phyloP scores from a whole-genome alignment of 2,113 vertebrate genomes.

The Stegastes partitus region DNA sequence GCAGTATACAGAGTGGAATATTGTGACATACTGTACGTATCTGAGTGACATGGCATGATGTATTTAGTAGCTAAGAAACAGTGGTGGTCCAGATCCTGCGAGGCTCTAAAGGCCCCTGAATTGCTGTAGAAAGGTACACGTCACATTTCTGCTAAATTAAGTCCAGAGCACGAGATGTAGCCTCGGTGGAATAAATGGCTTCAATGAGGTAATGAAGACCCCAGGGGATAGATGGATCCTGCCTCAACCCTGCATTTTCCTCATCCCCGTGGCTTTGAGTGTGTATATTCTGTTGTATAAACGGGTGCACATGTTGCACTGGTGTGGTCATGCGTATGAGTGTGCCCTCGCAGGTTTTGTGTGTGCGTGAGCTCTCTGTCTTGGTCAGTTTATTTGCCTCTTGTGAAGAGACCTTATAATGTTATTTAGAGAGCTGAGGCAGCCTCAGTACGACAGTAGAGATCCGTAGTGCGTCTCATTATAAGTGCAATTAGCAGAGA shows the following conservation, averaged over 20 bases:
- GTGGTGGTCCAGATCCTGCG: conserved; percentile 29
- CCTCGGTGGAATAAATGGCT: conserved; percentile 69
- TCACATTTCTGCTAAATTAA: conserved; percentile 66
- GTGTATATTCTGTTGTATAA: conserved; percentile 5
- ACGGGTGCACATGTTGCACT: conserved; percentile 1
- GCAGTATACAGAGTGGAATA: neutral
- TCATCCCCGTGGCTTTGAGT: neutral
- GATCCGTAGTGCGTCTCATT: conserved; percentile 38
- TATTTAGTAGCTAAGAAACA: neutral
- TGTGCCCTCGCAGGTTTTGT: neutral
- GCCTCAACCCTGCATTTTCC: conserved; percentile 26
- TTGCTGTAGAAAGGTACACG: conserved; percentile 24
- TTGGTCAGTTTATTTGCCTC: conserved; percentile 36
- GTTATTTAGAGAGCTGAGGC: conserved; percentile 42
- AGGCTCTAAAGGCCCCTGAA: conserved; percentile 13
- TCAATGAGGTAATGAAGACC: conserved; percentile 78
- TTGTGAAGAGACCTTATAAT: conserved; percentile 49
- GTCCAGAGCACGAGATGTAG: conserved; percentile 54
- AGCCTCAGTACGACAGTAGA: conserved; percentile 26
- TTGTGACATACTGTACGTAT: conserved; percentile 17
- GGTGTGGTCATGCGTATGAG: neutral
- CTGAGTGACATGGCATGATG: conserved; percentile 4
- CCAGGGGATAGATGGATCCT: conserved; percentile 52
- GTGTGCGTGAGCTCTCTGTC: conserved; percentile 6
- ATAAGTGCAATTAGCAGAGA: conserved; percentile 63